Evolutionary conservation across 2,888 invertebrate genomes (phyloP), one percentile per base, ranked within the genome.

Genomic region (Phortica okadai): DNA sequence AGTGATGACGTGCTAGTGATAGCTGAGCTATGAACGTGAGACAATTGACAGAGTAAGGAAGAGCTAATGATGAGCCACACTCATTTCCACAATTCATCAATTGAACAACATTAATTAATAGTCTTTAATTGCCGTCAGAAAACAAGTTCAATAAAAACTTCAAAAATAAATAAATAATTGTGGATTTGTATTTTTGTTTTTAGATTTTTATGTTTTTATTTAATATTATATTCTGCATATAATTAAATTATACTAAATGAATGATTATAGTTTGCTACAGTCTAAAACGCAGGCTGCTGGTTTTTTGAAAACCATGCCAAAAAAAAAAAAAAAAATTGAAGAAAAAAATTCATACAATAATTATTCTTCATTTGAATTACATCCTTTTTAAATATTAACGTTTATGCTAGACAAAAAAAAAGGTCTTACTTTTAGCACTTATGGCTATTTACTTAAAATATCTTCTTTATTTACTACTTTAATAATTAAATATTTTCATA

Each of bases 361-460:
- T 33, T 33, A 11, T 59, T 59, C 7, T 8, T 64, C 6, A 64
- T n/a, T 58, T 58, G 7, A 14, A 7, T n/a, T 14, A 14, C 58
- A 7, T 59, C 59, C 5, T 59, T 10, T 10, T 14, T 59, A 6
- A 59, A 14, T 21, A 7, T 58, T 25, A 50, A 50, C 14, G 6
- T 14, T 67, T 44, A 67, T 67, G 41, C 67, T 67, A 67, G 62
- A 62, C 62, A 16, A 67, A 67, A 67, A 67, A 67, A 67, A 67
- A 67, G 33, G 14, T 6, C 25, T 64, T 67, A 67, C n/a, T 44
- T 67, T 14, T 50, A 50, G 50, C 50, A 14, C 44, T 67, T 67
- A 67, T 14, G 33, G 41, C 64, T 25, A 41, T 64, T 64, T 41
- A 41, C 64, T 64, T 64, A 64, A 25, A 64, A 11, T 41, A 21